Percentiles rank a stretch among this genome's conserved stretches.
Evolutionary conservation across 2,888 invertebrate species (phyloP).

Genomic region (Drosophila formosana): DNA sequence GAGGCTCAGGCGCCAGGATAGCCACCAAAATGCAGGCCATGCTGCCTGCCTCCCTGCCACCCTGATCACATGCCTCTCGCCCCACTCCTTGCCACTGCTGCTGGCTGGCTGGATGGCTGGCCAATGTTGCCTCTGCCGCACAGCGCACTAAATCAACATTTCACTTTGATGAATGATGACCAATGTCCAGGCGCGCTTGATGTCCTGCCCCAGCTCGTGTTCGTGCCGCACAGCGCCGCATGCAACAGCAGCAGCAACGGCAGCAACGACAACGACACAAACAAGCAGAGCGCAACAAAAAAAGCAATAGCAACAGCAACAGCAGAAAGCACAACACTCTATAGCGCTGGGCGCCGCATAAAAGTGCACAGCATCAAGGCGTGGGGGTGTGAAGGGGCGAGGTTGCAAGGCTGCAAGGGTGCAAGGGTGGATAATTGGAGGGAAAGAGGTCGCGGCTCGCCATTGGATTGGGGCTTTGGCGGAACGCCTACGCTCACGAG

Average conservation of each 20-base stretch:
- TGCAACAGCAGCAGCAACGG: conserved; percentile 45
- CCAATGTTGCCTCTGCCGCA: conserved; percentile 9
- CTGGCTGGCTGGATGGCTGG: neutral
- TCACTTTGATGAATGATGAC: conserved; percentile 84
- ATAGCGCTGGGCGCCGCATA: neutral
- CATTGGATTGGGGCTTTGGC: conserved; percentile 11
- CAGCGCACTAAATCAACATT: conserved; percentile 81
- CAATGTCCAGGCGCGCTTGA: conserved; percentile 78
- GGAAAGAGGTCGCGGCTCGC: neutral
- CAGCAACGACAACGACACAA: conserved; percentile 33
- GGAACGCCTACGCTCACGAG: conserved; percentile 64
- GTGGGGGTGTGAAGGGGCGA: conserved; percentile 23
- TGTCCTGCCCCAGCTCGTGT: conserved; percentile 33
- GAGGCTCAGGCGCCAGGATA: conserved; percentile 54
- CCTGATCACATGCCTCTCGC: neutral
- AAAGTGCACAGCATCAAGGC: conserved; percentile 35
- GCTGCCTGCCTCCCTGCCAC: neutral
- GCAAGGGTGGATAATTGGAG: neutral
- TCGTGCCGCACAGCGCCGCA: conserved; percentile 54
- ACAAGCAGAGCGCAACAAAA: conserved; percentile 1
- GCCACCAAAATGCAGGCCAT: conserved; percentile 51
- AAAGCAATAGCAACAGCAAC: conserved; percentile 1
- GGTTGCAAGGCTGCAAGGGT: too few species aligned
- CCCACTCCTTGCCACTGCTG: neutral
- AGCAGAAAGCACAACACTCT: conserved; percentile 5